Percentiles rank a stretch among this genome's conserved stretches.
These are phyloP conservation scores for Camponotus floridanus DNA, from an alignment of 1,140 invertebrate species.

Conservation along the genomic window DNA sequence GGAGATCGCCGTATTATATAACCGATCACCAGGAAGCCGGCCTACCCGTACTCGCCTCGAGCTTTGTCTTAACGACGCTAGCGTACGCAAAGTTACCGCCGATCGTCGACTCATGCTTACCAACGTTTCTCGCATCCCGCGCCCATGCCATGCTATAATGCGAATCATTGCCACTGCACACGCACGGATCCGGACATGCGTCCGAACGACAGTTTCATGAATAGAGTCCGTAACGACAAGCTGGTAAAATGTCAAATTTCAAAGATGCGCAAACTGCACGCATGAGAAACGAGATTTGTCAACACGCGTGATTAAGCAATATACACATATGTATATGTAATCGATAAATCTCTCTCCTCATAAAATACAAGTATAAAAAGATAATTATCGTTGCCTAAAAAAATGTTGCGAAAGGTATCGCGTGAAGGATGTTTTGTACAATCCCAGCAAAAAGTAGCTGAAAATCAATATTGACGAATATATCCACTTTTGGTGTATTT, in stretches of 20 bases:
- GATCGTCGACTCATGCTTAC: constrained; percentile 60
- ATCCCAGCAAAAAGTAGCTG: too few species aligned
- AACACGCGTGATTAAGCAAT: background rate
- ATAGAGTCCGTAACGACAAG: background rate
- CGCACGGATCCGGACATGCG: constrained; percentile 33
- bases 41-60: constrained; percentile 35
- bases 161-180: constrained; percentile 56
- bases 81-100: constrained; percentile 43
- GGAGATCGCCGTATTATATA: constrained; percentile 25
- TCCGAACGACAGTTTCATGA: constrained; percentile 23
- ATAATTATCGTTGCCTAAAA: background rate
- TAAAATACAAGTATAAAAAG: too few species aligned
- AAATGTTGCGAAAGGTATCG: background rate
- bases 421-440: too few species aligned
- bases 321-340: background rate
- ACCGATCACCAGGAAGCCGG: constrained; percentile 55
- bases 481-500: too few species aligned
- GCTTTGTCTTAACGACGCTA: constrained; percentile 57
- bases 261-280: background rate
- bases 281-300: background rate
- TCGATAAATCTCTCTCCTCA: background rate
- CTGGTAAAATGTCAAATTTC: constrained; percentile 23
- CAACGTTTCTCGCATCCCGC: constrained; percentile 23
- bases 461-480: too few species aligned
- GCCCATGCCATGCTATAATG: constrained; percentile 28